Conservation (phyloP, 1,140 invertebrate genomes). For the Stegodyphus dumicola region DNA sequence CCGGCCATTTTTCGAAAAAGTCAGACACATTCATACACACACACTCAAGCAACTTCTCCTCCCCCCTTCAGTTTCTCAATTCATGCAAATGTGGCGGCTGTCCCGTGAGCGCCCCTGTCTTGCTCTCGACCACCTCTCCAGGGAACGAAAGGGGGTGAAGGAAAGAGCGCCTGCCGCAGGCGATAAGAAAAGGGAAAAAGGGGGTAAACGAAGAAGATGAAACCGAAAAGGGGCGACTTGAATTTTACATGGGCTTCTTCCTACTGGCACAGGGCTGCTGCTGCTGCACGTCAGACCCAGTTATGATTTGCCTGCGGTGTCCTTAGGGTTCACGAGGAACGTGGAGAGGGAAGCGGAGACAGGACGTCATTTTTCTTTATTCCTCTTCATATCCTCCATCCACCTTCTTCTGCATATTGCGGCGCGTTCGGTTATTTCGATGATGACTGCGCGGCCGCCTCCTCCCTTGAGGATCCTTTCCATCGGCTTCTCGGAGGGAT, state of each 20-base stretch:
- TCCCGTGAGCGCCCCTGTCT: constrained; percentile 46
- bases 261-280: not conserved
- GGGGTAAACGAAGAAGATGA: constrained; percentile 21
- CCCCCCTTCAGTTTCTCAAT: constrained; percentile 1
- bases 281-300: constrained; percentile 43
- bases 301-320: constrained; percentile 55
- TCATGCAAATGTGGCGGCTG: constrained; percentile 50
- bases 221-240: constrained; percentile 36
- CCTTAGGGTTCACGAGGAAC: not conserved
- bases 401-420: constrained; percentile 51
- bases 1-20: constrained; percentile 51
- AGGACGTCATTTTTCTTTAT: constrained; percentile 58
- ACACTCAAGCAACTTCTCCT: not conserved
- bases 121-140: not conserved
- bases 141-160: not conserved
- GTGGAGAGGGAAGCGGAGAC: not conserved
- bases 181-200: constrained; percentile 47
- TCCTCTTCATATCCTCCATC: constrained; percentile 4
- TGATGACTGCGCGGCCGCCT: constrained; percentile 45
- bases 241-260: constrained; percentile 45
- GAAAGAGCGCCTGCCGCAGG: constrained; percentile 46
- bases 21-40: constrained; percentile 47
- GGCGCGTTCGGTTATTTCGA: constrained; percentile 48
- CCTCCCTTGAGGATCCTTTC: constrained; percentile 4
- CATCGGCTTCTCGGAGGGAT: constrained; percentile 38